Conservation (phyloP, 2,797 vertebrate genomes). For the Sebastes variabilis region DNA sequence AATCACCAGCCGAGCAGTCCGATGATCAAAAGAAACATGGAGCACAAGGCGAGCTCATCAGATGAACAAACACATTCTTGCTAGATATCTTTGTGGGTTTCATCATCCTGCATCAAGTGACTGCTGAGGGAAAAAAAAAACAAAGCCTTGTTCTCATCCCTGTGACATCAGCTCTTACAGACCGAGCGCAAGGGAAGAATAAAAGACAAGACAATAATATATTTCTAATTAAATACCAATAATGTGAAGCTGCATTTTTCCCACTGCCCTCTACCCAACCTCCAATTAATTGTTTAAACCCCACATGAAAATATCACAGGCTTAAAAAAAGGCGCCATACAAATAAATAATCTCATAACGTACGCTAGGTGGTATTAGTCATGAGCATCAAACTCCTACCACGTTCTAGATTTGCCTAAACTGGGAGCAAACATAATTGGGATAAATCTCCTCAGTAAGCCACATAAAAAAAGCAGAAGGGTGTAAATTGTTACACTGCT, state of each 20-base stretch:
- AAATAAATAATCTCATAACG: constrained; percentile 41
- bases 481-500: constrained; percentile 62
- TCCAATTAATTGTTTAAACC: constrained; percentile 37
- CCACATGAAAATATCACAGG: constrained; percentile 18
- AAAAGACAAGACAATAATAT: constrained; percentile 41
- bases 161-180: constrained; percentile 65
- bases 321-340: constrained; percentile 10
- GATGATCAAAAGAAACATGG: constrained; percentile 75
- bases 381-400: constrained; percentile 48
- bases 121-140: constrained; percentile 69
- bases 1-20: constrained; percentile 52
- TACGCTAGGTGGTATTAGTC: constrained; percentile 48
- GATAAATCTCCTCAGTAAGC: constrained; percentile 52
- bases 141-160: constrained; percentile 73
- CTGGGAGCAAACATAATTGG: constrained; percentile 61
- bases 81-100: constrained; percentile 82
- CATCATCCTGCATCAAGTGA: constrained; percentile 84
- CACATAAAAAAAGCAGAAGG: constrained; percentile 51
- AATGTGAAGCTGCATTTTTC: constrained; percentile 35
- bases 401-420: constrained; percentile 53
- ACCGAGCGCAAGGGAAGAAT: constrained; percentile 24
- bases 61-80: constrained; percentile 79
- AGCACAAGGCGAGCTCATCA: constrained; percentile 72
- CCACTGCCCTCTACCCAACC: constrained; percentile 24
- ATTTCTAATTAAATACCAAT: constrained; percentile 54